phyloP scores from a whole-genome alignment of 2,888 invertebrate species.

The Drosophila nr. medialis region DNA sequence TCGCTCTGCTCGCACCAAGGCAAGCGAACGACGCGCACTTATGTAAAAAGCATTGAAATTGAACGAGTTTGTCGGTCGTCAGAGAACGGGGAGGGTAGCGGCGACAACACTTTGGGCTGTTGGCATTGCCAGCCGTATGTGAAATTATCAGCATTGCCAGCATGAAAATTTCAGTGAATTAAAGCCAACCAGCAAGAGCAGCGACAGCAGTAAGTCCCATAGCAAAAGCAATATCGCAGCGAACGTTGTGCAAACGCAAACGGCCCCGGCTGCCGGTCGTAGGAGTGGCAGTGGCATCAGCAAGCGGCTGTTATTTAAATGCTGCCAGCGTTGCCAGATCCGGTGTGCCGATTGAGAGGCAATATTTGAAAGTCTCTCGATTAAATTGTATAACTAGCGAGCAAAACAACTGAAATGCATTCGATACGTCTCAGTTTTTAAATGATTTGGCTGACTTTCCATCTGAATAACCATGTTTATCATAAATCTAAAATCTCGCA shows the following conservation, averaged over 20 bases:
- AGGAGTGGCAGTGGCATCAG: constrained; percentile 63
- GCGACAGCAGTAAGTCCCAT: constrained; percentile 26
- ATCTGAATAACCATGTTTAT: neutral
- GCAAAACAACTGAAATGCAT: constrained; percentile 24
- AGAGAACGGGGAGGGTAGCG: constrained; percentile 31
- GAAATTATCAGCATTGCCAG: constrained; percentile 63
- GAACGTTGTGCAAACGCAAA: constrained; percentile 71
- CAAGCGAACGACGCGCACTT: constrained; percentile 62
- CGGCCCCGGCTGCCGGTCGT: constrained; percentile 58
- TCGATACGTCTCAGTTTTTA: constrained; percentile 23
- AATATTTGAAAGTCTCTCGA: constrained; percentile 53
- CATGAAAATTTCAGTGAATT: constrained; percentile 49
- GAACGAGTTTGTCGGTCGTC: constrained; percentile 71
- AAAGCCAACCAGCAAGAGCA: constrained; percentile 53
- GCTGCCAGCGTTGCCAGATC: constrained; percentile 58
- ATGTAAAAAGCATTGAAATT: constrained; percentile 78
- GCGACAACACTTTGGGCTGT: constrained; percentile 39
- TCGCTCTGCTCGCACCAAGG: constrained; percentile 42
- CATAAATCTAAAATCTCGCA: neutral
- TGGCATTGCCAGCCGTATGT: constrained; percentile 57
- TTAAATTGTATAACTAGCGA: constrained; percentile 40
- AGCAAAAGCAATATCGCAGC: constrained; percentile 59
- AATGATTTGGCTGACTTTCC: constrained; percentile 21
- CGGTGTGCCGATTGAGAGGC: constrained; percentile 13
- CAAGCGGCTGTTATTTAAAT: constrained; percentile 66